These are phyloP conservation scores for Microvelia longipes DNA, from an alignment of 1,140 invertebrate genomes.

Conservation along the genomic window DNA sequence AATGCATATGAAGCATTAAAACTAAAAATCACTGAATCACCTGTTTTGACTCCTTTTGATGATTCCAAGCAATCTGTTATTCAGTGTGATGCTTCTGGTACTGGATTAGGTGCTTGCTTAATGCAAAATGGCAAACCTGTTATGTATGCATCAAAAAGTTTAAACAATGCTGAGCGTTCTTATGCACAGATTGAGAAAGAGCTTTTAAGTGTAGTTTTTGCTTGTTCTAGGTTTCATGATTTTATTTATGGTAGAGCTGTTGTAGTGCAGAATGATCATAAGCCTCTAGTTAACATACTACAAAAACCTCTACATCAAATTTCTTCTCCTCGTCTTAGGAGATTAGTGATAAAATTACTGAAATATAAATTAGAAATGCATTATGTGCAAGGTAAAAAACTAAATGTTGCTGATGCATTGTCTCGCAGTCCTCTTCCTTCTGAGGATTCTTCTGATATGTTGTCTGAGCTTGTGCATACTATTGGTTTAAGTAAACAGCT, in stretches of 20 bases:
- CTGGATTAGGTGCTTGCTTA: constrained; percentile 22
- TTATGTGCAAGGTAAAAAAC: constrained; percentile 23
- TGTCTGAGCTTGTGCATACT: not conserved
- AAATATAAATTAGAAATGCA: constrained; percentile 24
- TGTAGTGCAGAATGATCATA: constrained; percentile 27
- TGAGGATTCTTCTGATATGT: constrained; percentile 4
- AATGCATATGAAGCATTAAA: constrained; percentile 18
- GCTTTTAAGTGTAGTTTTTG: constrained; percentile 24
- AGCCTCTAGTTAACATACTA: constrained; percentile 30
- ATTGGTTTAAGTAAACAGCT: not conserved
- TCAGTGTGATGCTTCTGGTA: constrained; percentile 24
- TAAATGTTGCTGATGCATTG: constrained; percentile 21
- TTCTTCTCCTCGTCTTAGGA: constrained; percentile 21
- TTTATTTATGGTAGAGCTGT: constrained; percentile 24
- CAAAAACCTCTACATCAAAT: constrained; percentile 28
- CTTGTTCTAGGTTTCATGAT: constrained; percentile 24
- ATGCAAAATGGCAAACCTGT: constrained; percentile 26
- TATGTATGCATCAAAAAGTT: constrained; percentile 23
- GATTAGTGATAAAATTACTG: constrained; percentile 17
- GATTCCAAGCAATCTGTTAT: constrained; percentile 19
- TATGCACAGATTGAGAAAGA: constrained; percentile 29
- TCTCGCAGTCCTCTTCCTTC: constrained; percentile 15
- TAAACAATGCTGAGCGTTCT: constrained; percentile 8
- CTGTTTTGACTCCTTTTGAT: constrained; percentile 22
- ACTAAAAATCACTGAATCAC: constrained; percentile 14